Evolutionary conservation across 2,888 invertebrate genomes (phyloP).

Genomic region (Archaeoteleia sp.): DNA sequence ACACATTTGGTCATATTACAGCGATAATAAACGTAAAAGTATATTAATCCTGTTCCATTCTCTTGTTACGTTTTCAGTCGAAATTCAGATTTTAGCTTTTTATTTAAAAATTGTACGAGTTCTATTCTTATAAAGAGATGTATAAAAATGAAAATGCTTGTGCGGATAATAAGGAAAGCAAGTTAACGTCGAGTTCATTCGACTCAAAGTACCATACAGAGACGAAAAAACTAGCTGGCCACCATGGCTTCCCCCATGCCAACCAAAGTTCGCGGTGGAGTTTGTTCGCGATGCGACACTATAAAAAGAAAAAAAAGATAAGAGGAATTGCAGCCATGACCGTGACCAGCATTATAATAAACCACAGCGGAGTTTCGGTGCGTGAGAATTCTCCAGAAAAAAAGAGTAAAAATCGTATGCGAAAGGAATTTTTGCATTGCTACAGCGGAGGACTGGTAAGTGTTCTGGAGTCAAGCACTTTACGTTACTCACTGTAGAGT

Average conservation of each 20-base stretch:
- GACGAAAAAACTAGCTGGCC: constrained; percentile 7
- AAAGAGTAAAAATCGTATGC: constrained; percentile 1
- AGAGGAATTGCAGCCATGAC: constrained; percentile 16
- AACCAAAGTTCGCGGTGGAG: constrained; percentile 17
- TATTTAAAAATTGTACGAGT: constrained; percentile 2
- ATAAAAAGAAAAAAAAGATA: constrained; percentile 13
- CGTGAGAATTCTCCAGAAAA: constrained; percentile 7
- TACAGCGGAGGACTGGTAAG: constrained; percentile 12
- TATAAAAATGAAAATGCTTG: constrained; percentile 16
- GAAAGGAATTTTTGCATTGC: constrained; percentile 3
- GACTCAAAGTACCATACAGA: constrained; percentile 2
- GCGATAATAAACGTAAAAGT: neutral
- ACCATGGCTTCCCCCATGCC: constrained; percentile 6
- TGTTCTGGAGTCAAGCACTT: constrained; percentile 5
- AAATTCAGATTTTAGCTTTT: neutral
- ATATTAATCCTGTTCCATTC: neutral
- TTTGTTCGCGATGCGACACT: constrained; percentile 20
- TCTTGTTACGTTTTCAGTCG: neutral
- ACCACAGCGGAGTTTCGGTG: constrained; percentile 13
- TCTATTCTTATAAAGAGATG: constrained; percentile 5
- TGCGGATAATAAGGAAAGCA: constrained; percentile 15
- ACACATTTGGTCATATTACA: no score
- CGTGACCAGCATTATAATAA: constrained; percentile 34
- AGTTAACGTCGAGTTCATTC: constrained; percentile 3
- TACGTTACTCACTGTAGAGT: constrained; percentile 6